Base-by-base conservation (phyloP, 2,797 vertebrate genomes). In the Alca torda region DNA sequence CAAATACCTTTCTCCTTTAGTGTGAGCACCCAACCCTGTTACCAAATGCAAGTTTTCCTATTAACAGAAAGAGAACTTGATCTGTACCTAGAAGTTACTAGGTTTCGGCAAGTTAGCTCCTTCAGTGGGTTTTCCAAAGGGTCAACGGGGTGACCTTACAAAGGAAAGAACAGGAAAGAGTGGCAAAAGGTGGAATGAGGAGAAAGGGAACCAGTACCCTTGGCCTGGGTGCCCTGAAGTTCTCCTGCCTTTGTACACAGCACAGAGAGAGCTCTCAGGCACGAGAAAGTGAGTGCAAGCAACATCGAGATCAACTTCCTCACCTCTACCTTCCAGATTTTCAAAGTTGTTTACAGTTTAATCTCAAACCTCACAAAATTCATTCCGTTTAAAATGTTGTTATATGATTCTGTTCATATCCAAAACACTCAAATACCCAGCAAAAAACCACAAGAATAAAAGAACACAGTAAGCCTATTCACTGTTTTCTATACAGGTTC, bases 281-380 rank as follows among this genome's bases (percentile, higher is more conserved):
- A 31, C 1, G 0, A 73, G 13, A 21, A 13, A 16, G 24, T 0
- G 3, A 79, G 8, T 15, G 13, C 15, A 51, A 53, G 43, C 31
- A 76, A 61, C 8, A 45, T 5, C 19, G 4, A 21, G 24, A 21
- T 67, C 5, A 0, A 39, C 18, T 39, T 84, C 45, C n/a, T 81
- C 35, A 46, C 4, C 14, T 13, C 26, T 9, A 50, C 8, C 28
- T 76, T 86, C 10, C 59, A 72, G 39, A 41, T 60, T 35, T 63
- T 67, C 37, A 24, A 60, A 54, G n/a, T 21, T 45, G 19, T 30
- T 68, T 53, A 70, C 25, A 33, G 53, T 54, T 63, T 51, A n/a
- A n/a, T 35, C 60, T 76, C 50, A 77, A 33, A n/a, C 25, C 16
- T 24, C 28, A 13, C 15, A 21, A 37, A 33, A 43, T 35, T 16